Conservation (phyloP, 2,797 vertebrate genomes). For the Heliangelus exortis region DNA sequence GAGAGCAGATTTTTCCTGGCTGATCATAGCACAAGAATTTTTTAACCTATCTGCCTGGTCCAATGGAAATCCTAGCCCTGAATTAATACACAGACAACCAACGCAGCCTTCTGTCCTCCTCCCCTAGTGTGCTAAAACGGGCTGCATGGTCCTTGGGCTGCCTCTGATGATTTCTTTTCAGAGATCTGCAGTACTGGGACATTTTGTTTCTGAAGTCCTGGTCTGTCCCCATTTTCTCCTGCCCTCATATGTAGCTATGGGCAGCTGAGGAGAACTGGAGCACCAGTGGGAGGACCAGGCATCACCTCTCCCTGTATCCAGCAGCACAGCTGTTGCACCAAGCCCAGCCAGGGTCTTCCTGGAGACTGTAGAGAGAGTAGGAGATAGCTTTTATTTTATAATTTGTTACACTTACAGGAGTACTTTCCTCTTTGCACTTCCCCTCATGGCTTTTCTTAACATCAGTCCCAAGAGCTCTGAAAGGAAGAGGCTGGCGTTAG, state of each 20-base stretch:
- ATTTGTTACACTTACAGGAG: slow-evolving; percentile 9
- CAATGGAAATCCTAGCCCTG: slow-evolving; percentile 2
- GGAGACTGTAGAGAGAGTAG: neutral
- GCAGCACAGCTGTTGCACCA: accelerated
- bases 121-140: neutral
- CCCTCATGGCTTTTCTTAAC: slow-evolving; percentile 37
- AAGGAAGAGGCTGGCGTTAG: neutral
- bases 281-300: neutral
- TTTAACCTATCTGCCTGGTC: slow-evolving; percentile 16
- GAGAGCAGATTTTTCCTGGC: slow-evolving; percentile 12
- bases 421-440: slow-evolving; percentile 46
- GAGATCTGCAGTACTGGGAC: neutral
- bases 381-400: neutral
- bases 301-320: accelerated
- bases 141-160: neutral
- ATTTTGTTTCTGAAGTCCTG: neutral
- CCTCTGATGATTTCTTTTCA: neutral
- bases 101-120: neutral
- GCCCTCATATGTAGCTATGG: neutral
- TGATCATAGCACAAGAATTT: neutral
- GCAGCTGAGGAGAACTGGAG: neutral
- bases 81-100: neutral
- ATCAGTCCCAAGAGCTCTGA: neutral
- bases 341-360: neutral
- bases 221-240: neutral